These are phyloP conservation scores for Stictonetta naevosa DNA, from an alignment of 2,113 vertebrate species.

Conservation along the genomic window DNA sequence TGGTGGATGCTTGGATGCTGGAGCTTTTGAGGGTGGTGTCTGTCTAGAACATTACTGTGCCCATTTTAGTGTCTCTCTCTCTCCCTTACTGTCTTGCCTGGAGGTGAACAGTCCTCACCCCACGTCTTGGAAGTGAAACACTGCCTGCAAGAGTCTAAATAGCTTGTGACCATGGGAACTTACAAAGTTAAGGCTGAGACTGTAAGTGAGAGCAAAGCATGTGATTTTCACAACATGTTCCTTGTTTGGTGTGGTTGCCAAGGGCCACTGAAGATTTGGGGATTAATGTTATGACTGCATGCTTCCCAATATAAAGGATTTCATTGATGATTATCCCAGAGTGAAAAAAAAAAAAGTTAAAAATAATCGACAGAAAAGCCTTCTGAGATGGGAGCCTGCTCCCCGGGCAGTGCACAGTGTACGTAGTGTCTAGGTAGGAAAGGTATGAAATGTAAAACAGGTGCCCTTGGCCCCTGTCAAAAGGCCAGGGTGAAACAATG, in stretches of 20 bases:
- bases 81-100: neutral
- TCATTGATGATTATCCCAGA: neutral
- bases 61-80: neutral
- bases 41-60: neutral
- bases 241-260: neutral
- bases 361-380: constrained; percentile 1
- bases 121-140: neutral
- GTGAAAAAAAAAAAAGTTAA: neutral
- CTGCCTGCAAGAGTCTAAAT: neutral
- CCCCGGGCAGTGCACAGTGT: neutral
- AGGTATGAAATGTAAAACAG: constrained; percentile 22
- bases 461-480: constrained; percentile 39
- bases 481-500: constrained; percentile 29
- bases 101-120: neutral
- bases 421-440: constrained; percentile 10
- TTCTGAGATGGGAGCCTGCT: neutral
- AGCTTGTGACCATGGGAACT: neutral
- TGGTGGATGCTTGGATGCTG: neutral
- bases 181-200: neutral
- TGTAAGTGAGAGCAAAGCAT: neutral
- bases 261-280: neutral
- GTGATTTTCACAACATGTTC: neutral
- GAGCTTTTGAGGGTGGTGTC: neutral
- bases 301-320: neutral
- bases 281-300: neutral